phyloP scores from a whole-genome alignment of 2,113 vertebrate genomes.

The Cyprichromis sp. region DNA sequence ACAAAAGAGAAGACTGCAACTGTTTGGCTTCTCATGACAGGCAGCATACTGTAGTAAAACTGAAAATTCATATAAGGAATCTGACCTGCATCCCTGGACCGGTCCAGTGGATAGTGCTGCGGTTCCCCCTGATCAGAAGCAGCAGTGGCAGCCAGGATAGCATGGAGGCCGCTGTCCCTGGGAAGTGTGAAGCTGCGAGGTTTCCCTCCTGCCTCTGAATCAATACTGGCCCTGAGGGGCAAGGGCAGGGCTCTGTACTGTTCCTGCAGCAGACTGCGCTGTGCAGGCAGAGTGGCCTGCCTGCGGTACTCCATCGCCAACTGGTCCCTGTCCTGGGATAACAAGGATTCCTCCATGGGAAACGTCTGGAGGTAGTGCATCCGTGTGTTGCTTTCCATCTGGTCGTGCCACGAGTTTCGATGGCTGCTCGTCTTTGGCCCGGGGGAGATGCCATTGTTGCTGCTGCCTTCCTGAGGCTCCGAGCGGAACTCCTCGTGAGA shows the following conservation, averaged over 20 bases:
- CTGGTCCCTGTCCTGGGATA: slow-evolving; percentile 72
- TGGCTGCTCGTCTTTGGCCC: slow-evolving; percentile 84
- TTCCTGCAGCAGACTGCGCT: slow-evolving; percentile 88
- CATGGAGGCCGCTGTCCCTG: slow-evolving; percentile 90
- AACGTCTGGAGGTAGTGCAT: slow-evolving; percentile 95
- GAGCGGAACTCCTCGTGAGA: slow-evolving; percentile 89
- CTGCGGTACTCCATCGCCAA: slow-evolving; percentile 86
- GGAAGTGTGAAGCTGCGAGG: slow-evolving; percentile 95
- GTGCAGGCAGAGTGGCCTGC: slow-evolving; percentile 90
- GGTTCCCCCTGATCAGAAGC: slow-evolving; percentile 75
- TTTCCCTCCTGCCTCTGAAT: slow-evolving; percentile 70
- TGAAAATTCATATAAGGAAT: not conserved
- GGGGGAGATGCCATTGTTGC: slow-evolving; percentile 73
- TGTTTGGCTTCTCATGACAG: not conserved
- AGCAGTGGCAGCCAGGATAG: slow-evolving; percentile 80
- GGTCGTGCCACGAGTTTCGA: slow-evolving; percentile 94
- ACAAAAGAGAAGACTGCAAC: not conserved
- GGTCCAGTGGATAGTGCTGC: slow-evolving; percentile 74
- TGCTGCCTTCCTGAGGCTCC: slow-evolving; percentile 69
- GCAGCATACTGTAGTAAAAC: not conserved
- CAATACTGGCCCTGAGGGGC: slow-evolving; percentile 51
- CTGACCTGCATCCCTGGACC: slow-evolving; percentile 70
- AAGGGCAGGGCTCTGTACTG: slow-evolving; percentile 82
- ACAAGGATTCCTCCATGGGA: slow-evolving; percentile 83
- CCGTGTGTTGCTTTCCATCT: slow-evolving; percentile 89